Evolutionary conservation across 2,888 invertebrate species (phyloP).

Genomic region (Tipula lateralis): DNA sequence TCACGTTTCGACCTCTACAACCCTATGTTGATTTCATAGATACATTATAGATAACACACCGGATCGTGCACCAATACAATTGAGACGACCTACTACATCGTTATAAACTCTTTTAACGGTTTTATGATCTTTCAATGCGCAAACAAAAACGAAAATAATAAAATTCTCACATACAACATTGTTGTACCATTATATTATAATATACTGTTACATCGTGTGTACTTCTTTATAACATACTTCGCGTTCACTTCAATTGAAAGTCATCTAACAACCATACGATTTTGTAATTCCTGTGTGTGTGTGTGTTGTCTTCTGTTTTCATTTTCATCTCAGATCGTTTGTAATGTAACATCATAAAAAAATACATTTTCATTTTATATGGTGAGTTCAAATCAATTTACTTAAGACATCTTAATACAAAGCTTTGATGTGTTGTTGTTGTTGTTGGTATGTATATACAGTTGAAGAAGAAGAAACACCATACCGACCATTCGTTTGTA

Average conservation of each 20-base stretch:
- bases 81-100: neutral
- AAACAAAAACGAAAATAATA: neutral
- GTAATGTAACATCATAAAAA: neutral
- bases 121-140: neutral
- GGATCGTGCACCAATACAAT: neutral
- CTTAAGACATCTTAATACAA: neutral
- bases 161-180: slow-evolving; percentile 1
- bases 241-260: neutral
- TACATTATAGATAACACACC: no score
- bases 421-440: neutral
- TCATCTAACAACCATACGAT: neutral
- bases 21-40: no score
- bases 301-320: neutral
- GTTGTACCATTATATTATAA: no score
- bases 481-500: neutral
- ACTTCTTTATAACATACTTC: neutral
- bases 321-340: neutral
- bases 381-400: neutral
- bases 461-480: neutral
- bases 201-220: neutral
- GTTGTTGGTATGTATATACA: neutral
- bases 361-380: neutral
- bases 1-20: no score
- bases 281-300: neutral
- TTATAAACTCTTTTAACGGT: neutral